Evolutionary conservation across 2,113 vertebrate species (phyloP).

Genomic region (Nothoprocta perdicaria): DNA sequence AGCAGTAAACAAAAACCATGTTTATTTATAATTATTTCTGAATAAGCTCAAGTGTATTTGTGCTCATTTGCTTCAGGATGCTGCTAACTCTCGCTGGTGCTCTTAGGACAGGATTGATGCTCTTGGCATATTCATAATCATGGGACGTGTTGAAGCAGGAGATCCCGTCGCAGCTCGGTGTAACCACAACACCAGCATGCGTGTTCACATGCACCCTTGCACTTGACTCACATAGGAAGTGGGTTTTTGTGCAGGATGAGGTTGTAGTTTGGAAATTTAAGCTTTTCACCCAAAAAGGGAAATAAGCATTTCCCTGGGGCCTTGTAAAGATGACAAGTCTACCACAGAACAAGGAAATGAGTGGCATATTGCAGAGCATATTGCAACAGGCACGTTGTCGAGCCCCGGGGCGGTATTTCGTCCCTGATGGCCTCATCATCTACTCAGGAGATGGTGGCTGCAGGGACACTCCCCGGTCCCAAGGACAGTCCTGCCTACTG

Average conservation of each 20-base stretch:
- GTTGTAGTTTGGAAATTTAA: neutral
- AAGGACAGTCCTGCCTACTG: neutral
- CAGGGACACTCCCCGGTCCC: neutral
- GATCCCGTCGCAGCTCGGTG: neutral
- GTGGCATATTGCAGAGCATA: neutral
- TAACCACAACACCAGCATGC: neutral
- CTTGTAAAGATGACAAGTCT: neutral
- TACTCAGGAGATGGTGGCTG: neutral
- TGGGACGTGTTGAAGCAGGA: neutral
- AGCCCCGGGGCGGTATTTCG: neutral
- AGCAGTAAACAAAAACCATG: neutral
- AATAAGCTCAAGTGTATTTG: neutral
- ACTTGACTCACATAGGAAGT: conserved; percentile 63
- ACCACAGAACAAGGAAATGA: neutral
- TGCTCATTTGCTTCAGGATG: neutral
- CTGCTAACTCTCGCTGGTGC: neutral
- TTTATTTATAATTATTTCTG: neutral
- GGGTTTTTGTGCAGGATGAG: neutral
- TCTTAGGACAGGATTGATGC: neutral
- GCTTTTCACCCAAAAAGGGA: neutral
- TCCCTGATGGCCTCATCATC: neutral
- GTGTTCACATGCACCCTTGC: neutral
- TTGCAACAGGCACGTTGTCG: neutral
- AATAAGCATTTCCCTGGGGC: neutral
- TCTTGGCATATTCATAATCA: neutral